phyloP scores from a whole-genome alignment of 64 coral and sea anemone species.

The Actinia tenebrosa region DNA sequence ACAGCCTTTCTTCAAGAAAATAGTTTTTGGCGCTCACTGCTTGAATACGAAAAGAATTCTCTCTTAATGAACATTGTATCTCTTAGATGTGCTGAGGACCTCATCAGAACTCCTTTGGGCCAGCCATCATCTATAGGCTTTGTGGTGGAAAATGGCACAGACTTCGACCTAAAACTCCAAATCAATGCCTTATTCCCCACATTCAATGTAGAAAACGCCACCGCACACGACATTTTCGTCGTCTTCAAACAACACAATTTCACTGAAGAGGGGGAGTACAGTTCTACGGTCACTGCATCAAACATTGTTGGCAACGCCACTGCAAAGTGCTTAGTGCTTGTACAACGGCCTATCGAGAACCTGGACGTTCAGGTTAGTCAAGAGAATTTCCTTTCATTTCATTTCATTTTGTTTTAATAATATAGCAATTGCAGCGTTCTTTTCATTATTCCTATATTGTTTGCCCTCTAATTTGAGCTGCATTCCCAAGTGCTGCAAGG shows the following conservation, averaged over 20 bases:
- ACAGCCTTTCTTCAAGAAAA: too few relatives aligned
- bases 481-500: neutral
- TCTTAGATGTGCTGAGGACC: neutral
- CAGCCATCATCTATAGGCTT: slow-evolving; percentile 15
- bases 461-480: too few relatives aligned
- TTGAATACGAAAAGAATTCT: too few relatives aligned
- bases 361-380: slow-evolving; percentile 44
- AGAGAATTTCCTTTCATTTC: too few relatives aligned
- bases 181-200: neutral
- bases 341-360: slow-evolving; percentile 15
- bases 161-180: neutral
- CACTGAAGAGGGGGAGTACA: slow-evolving; percentile 19
- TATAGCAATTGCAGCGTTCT: too few relatives aligned
- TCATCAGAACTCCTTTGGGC: slow-evolving; percentile 10
- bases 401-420: too few relatives aligned
- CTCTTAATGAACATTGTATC: neutral
- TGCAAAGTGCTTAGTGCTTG: neutral
- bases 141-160: slow-evolving; percentile 34
- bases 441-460: too few relatives aligned
- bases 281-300: slow-evolving; percentile 32
- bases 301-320: slow-evolving; percentile 26
- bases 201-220: neutral
- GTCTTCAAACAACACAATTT: slow-evolving; percentile 48
- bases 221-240: slow-evolving; percentile 36
- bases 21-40: too few relatives aligned